Base-by-base conservation (phyloP, 2,797 vertebrate species). In the Sylvilagus floridanus region DNA sequence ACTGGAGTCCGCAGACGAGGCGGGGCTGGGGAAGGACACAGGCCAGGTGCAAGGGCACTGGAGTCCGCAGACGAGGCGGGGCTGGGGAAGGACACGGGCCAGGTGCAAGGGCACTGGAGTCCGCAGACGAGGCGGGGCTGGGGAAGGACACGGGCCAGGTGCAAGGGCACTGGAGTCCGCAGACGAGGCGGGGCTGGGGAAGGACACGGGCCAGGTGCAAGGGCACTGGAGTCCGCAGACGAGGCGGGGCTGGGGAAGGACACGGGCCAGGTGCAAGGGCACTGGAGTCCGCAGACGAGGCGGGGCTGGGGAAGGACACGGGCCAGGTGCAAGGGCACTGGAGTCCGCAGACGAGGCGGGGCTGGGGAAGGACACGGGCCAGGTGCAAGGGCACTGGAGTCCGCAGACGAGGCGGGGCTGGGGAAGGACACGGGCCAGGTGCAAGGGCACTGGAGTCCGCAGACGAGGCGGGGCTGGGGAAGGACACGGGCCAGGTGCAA, bases 271-370 rank as follows among this genome's bases (percentile, higher is more conserved):
- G 47, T 2, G 1, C 19, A 5, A 42, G 77, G 8, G 26, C 28
- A 4, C n/a, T 42, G 8, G 42, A 26, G 37, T 47, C 8, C 21
- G 28, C 13, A 21, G 9, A 0, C 3, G 28, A 4, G 1, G 4
- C 3, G 32, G 42, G 26, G 14, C 82, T 2, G 5, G 28, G 5
- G 69, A 32, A 1, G 10, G 0, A 0, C 2, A 0, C 13, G 7
- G 35, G 75, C 42, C 42, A 42, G 28, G 47, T 4, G 1, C 19
- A 5, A 42, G 77, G 8, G 26, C 28, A 5, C n/a, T 42, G 42
- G 42, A 24, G 37, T 47, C 7, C n/a, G n/a, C 14, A 21, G 9
- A 0, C 3, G 24, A 4, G 1, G 2, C 3, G 32, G 42, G 26
- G 14, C 82, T 2, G 5, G 28, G 5, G 69, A 32, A 1, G 10